These are phyloP conservation scores for Pterois miles DNA, from an alignment of 2,797 vertebrate genomes.

Conservation along the genomic window DNA sequence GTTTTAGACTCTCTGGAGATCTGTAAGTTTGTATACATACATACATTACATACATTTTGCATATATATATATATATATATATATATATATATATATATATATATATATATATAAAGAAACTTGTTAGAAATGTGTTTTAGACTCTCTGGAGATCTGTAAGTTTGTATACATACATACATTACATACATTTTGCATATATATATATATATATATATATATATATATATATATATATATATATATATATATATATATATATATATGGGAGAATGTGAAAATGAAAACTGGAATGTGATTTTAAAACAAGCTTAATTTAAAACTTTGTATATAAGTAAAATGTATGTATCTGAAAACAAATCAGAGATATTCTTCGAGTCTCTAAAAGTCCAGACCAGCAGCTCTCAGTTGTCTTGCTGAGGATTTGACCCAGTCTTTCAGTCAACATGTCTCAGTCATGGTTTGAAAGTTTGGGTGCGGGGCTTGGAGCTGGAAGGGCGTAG, in stretches of 20 bases:
- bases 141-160: no score
- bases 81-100: no score
- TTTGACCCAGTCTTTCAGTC: background rate
- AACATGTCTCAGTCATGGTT: background rate
- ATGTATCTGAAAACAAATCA: background rate
- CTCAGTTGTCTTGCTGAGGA: no score
- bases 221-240: background rate
- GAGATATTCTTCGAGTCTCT: background rate
- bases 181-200: no score
- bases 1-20: no score
- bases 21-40: no score
- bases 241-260: background rate
- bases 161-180: no score
- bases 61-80: no score
- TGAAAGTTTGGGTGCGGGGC: slow-evolving; percentile 21
- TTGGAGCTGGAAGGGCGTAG: slow-evolving; percentile 46
- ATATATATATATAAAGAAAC: background rate
- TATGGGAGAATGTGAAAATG: background rate
- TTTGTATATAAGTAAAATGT: background rate
- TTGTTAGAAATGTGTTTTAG: background rate
- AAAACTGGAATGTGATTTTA: background rate
- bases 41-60: no score
- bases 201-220: no score
- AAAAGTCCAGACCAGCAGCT: no score
- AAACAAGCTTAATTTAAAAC: background rate